Base-by-base conservation (phyloP, 2,797 vertebrate species). In the Acrocephalus scirpaceus region DNA sequence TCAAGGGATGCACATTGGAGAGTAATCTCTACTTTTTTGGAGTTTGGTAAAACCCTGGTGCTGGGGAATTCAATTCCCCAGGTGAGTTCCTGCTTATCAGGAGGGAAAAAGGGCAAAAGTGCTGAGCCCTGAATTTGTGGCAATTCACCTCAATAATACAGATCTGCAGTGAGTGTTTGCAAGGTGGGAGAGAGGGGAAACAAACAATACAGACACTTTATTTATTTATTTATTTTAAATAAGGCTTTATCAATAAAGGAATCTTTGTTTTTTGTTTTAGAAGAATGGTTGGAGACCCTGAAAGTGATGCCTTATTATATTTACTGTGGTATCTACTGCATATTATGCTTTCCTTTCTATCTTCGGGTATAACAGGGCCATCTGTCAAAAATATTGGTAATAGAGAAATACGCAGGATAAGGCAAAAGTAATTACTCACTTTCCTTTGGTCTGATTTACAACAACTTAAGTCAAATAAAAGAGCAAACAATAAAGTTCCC, bases 351-450 rank as follows among this genome's bases (percentile, higher is more conserved):
- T 95, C 29, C 18, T 54, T 95, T 80, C 76, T 92, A 18, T 65
- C 76, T 87, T 51, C 71, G 53, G 67, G 48, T 78, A 89, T 74
- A 93, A 34, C 66, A 72, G 86, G 58, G 48, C 86, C 84, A 94
- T 95, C 91, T 95, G 88, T 93, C 89, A 96, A 81, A 92, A 93
- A 86, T 86, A 81, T 78, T 92, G 90, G 75, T 75, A 93, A 83
- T 62, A 44, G 72, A 75, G 82, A 86, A 90, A 78, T 58, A 72
- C 32, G 44, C 17, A 53, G 72, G 75, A 66, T 93, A 88, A 94
- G 72, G 79, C 70, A 75, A 90, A 95, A 93, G 67, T 75, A 92
- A 93, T 93, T 92, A 64, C 81, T 92, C 45, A n/a, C 20, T 93
- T 90, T 79, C n/a, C 54, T 79, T 77, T 88, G n/a, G 26, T 88